Evolutionary conservation across 2,113 vertebrate species (phyloP).

Genomic region (Dasyprocta punctata): DNA sequence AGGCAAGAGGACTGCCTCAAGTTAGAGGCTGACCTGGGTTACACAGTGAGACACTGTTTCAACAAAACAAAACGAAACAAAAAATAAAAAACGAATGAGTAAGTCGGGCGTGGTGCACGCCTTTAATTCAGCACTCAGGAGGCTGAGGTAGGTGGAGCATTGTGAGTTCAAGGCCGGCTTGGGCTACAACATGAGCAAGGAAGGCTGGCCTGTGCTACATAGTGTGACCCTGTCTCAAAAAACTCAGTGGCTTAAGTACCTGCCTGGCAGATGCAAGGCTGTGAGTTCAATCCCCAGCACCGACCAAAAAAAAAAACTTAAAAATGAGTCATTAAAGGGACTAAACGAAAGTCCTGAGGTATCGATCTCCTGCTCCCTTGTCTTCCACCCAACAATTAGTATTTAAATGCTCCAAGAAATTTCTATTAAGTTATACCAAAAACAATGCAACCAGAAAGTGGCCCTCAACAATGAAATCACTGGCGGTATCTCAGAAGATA

Average conservation of each 20-base stretch:
- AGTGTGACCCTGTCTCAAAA: too few relatives aligned
- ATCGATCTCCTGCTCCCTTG: background rate
- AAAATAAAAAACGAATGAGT: background rate
- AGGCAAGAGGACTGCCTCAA: background rate
- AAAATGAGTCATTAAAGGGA: background rate
- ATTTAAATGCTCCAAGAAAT: background rate
- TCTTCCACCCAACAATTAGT: background rate
- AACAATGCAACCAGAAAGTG: background rate
- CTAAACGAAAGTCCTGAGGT: background rate
- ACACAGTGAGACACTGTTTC: background rate
- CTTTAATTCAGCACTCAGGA: too few relatives aligned
- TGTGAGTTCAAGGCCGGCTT: too few relatives aligned
- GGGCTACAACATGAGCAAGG: too few relatives aligned
- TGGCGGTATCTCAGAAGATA: background rate
- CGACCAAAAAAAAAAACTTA: background rate
- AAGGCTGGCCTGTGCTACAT: too few relatives aligned
- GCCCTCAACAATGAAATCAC: background rate
- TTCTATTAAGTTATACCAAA: constrained; percentile 35
- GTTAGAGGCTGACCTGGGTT: background rate
- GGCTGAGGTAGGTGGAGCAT: too few relatives aligned
- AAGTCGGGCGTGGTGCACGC: too few relatives aligned
- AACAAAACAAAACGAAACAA: background rate
- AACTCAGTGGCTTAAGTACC: too few relatives aligned
- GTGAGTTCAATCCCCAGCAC: too few relatives aligned
- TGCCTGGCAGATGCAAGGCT: too few relatives aligned